These are phyloP conservation scores for Eulemur albifrons DNA, from an alignment of 2,797 vertebrate genomes.

Conservation along the genomic window DNA sequence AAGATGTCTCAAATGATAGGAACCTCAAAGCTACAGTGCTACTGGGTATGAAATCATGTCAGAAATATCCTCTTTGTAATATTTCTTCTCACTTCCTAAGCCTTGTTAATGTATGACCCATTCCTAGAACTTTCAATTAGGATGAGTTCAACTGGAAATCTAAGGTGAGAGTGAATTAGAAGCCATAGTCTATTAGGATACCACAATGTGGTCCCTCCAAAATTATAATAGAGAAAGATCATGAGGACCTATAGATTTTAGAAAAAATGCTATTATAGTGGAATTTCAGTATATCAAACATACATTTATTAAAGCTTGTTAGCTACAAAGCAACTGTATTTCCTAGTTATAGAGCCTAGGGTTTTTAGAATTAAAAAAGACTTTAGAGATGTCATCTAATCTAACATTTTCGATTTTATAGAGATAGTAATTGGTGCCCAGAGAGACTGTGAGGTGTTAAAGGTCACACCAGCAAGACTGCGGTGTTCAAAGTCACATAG, in stretches of 20 bases:
- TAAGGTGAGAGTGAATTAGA: background rate
- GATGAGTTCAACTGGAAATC: background rate
- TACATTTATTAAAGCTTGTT: background rate
- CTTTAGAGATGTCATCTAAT: background rate
- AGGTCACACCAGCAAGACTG: background rate
- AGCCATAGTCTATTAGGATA: background rate
- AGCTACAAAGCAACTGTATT: background rate
- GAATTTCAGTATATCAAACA: background rate
- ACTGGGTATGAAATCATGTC: background rate
- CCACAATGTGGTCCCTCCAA: background rate
- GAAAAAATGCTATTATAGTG: background rate
- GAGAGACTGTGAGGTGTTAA: background rate
- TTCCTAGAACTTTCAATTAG: background rate
- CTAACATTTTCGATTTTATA: background rate
- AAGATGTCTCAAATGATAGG: background rate
- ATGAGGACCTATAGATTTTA: background rate
- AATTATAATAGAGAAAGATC: background rate
- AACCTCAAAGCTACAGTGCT: background rate
- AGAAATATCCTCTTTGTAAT: background rate
- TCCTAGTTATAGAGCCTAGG: background rate
- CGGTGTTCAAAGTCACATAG: background rate
- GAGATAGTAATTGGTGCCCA: background rate
- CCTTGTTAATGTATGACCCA: background rate
- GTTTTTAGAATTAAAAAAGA: background rate
- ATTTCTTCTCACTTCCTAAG: background rate